phyloP scores from a whole-genome alignment of 2,113 vertebrate species.

The Notarius lentiginosus region DNA sequence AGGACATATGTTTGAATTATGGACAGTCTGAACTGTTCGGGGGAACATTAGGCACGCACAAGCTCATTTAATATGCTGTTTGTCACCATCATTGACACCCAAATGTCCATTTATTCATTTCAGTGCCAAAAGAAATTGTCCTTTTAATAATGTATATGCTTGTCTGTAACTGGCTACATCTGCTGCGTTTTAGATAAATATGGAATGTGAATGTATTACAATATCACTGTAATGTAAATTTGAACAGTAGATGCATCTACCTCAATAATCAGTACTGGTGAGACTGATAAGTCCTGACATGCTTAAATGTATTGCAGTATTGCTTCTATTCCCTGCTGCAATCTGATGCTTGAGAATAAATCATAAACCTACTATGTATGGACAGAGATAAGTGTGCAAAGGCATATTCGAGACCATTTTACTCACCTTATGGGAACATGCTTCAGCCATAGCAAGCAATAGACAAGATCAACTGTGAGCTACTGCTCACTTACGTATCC shows the following conservation, averaged over 20 bases:
- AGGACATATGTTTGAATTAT: conserved; percentile 56
- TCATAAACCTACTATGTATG: background rate
- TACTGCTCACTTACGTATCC: too few relatives aligned
- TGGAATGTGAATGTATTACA: conserved; percentile 52
- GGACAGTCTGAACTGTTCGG: conserved; percentile 50
- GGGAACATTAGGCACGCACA: conserved; percentile 54
- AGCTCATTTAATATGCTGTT: conserved; percentile 60
- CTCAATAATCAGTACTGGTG: conserved; percentile 48
- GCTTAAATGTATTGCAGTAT: conserved; percentile 3
- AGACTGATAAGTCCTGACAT: conserved; percentile 29
- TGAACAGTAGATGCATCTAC: conserved; percentile 51
- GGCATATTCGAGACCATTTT: background rate
- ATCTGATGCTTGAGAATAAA: background rate
- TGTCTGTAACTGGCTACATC: conserved; percentile 50
- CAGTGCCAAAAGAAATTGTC: conserved; percentile 56
- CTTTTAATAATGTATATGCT: conserved; percentile 44
- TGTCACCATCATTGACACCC: conserved; percentile 57
- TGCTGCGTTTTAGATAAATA: conserved; percentile 56
- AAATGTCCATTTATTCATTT: conserved; percentile 56
- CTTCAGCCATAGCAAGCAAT: background rate
- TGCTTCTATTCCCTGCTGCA: conserved; percentile 20
- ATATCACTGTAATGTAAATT: conserved; percentile 57
- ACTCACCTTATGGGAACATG: background rate
- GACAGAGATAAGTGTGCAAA: background rate
- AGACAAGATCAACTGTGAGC: background rate